Base-by-base conservation (phyloP, 2,888 invertebrate species). In the Pristionchus japonicus region DNA sequence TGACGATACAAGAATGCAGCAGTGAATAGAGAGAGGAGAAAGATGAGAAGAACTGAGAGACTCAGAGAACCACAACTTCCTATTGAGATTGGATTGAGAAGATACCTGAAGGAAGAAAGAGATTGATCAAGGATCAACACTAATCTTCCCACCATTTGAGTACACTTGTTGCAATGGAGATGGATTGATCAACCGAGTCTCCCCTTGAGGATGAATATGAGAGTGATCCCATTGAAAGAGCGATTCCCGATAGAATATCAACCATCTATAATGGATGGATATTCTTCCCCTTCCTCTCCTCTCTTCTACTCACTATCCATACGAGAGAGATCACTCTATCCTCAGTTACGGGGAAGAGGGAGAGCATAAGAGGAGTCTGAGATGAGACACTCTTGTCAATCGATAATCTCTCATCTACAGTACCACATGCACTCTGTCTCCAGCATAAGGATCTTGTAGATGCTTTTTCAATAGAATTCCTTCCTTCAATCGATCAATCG, bases 31-130 rank as follows among this genome's bases (percentile, higher is more conserved):
- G 93, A 89, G 9, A 91, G 47, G 23, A 92, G 70, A 23, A 91
- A 84, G 84, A 93, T 93, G 52, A 91, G 88, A 31, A 93, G 34
- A 0, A 91, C 89, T 1, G 93, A 92, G 27, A 93, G 61, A 37
- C 92, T 92, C n/a, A 90, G 83, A 40, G 92, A 92, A 3, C 91
- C 91, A 70, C 91, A 91, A 13, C 91, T 90, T 15, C 90, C 88
- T 23, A 94, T 90, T 4, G 93, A 88, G 52, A 93, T 88, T 27
- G 94, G 94, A 86, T 93, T 94, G 84, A 94, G 91, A 11, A 94
- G 89, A 89, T 92, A 94, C 70, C 92, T 93, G 85, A 90, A 92
- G 86, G 15, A 4, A 47, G 27, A 47, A 17, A 61, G 43, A 11
- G 43, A 43, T 9, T 57, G 31, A 57, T 6, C n/a, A 13, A 61